Percentiles rank a stretch among this genome's conserved stretches.
phyloP scores from a whole-genome alignment of 2,113 vertebrate species.

The Labeo catla region DNA sequence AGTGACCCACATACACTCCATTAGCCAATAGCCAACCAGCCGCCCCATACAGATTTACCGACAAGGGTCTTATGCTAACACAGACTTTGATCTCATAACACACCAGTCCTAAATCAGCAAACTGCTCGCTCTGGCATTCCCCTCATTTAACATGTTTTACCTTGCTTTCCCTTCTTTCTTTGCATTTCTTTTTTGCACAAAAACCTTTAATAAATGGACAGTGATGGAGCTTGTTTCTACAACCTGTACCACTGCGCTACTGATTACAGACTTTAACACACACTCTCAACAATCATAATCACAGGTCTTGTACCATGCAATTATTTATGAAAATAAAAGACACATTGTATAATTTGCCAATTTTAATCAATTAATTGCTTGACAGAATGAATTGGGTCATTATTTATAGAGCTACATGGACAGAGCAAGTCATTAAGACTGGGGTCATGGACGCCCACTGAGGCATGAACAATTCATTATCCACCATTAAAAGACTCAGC shows the following conservation, averaged over 20 bases:
- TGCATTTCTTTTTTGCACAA: neutral
- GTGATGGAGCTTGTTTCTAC: neutral
- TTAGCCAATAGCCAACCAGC: slow-evolving; percentile 1
- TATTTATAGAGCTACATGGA: neutral
- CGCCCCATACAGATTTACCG: neutral
- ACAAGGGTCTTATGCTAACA: slow-evolving; percentile 12
- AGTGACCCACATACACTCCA: slow-evolving; percentile 11
- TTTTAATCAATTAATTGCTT: slow-evolving; percentile 10
- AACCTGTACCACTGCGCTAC: neutral
- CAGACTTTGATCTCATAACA: slow-evolving; percentile 5
- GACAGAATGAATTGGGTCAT: neutral
- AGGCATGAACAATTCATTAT: slow-evolving; percentile 15
- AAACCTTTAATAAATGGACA: neutral
- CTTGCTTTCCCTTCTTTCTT: neutral
- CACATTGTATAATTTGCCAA: neutral
- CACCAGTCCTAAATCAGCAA: neutral
- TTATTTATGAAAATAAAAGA: neutral
- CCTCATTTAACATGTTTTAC: neutral
- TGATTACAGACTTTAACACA: neutral
- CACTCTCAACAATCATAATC: neutral
- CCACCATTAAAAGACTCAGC: neutral
- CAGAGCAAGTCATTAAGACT: neutral
- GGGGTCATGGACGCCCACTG: neutral
- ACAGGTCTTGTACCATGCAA: neutral
- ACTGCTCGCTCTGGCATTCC: neutral